Conservation (phyloP, 2,797 vertebrate genomes). For the Anguilla anguilla region DNA sequence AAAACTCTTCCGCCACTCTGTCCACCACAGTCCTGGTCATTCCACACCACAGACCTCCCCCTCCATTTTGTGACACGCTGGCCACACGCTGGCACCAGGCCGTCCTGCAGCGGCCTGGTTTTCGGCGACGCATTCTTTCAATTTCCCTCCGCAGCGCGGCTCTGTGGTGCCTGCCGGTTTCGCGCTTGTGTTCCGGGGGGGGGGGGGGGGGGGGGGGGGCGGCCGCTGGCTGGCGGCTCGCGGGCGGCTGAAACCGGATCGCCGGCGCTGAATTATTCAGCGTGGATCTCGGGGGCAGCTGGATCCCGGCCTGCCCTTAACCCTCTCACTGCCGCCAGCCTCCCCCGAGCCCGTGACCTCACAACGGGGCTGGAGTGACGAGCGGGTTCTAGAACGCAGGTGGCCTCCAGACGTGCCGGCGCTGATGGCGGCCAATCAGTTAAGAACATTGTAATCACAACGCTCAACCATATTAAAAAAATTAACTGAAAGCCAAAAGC, state of each 20-base stretch:
- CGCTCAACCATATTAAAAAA: neutral
- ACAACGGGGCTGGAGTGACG: neutral
- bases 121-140: neutral
- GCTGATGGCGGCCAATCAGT: neutral
- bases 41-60: neutral
- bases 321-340: conserved; percentile 24
- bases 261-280: conserved; percentile 49
- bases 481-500: neutral
- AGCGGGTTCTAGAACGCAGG: neutral
- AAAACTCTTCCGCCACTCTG: no score
- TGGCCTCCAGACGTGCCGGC: neutral
- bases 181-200: conserved; percentile 8
- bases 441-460: neutral
- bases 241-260: conserved; percentile 40
- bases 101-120: neutral
- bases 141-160: neutral
- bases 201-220: neutral
- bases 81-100: neutral
- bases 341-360: neutral
- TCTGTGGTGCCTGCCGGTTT: conserved; percentile 24
- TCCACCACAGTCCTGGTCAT: neutral
- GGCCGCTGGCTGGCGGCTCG: neutral
- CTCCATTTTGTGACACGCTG: neutral
- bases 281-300: conserved; percentile 34
- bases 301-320: conserved; percentile 34